These are phyloP conservation scores for Dallia pectoralis DNA, from an alignment of 2,797 vertebrate species.

Conservation along the genomic window DNA sequence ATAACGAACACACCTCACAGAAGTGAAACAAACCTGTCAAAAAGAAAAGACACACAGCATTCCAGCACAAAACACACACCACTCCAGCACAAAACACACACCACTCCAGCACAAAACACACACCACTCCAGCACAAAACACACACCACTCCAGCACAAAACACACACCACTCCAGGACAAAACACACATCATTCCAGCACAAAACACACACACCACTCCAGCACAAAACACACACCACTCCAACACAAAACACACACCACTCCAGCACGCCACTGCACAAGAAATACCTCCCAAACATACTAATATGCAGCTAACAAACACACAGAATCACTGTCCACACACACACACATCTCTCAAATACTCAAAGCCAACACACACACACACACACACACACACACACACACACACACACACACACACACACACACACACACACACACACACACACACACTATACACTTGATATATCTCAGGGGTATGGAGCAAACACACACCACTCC, in stretches of 20 bases:
- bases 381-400: constrained; percentile 54
- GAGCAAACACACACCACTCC: constrained; percentile 64
- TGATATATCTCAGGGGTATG: constrained; percentile 59
- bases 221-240: constrained; percentile 39
- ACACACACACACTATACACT: constrained; percentile 34
- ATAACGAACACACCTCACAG: constrained; percentile 56
- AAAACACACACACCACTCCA: constrained; percentile 27
- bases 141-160: constrained; percentile 51
- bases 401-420: constrained; percentile 54
- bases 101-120: constrained; percentile 28
- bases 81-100: constrained; percentile 37
- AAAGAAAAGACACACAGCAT: constrained; percentile 18
- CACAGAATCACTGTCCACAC: constrained; percentile 47
- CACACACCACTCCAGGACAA: too few species aligned
- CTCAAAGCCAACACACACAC: constrained; percentile 52
- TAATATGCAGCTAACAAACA: constrained; percentile 24
- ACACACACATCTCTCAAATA: constrained; percentile 58
- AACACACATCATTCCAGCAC: constrained; percentile 32
- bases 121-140: constrained; percentile 55
- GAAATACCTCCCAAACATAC: constrained; percentile 38
- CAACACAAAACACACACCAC: constrained; percentile 57
- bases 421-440: constrained; percentile 54
- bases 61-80: constrained; percentile 32
- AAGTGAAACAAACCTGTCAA: constrained; percentile 28
- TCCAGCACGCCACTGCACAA: constrained; percentile 36